phyloP scores from a whole-genome alignment of 1,140 invertebrate species.

The Leptinotarsa defecta region DNA sequence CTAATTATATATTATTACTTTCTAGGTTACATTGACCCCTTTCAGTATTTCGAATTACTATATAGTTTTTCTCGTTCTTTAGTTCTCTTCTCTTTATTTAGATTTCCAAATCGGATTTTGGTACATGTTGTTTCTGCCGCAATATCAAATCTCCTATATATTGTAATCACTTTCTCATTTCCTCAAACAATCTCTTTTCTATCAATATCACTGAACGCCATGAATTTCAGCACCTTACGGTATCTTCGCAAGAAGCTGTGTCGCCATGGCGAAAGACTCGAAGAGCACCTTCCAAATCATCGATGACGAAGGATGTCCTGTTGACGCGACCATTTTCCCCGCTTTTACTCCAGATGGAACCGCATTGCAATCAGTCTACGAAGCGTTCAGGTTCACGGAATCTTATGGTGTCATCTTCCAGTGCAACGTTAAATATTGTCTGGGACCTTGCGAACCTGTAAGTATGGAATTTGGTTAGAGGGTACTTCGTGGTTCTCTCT shows the following conservation, averaged over 20 bases:
- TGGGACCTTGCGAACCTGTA: slow-evolving; percentile 92
- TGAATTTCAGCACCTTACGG: slow-evolving; percentile 84
- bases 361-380: slow-evolving; percentile 87
- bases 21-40: no score
- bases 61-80: no score
- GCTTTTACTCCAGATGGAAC: slow-evolving; percentile 85
- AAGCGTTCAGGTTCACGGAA: slow-evolving; percentile 94
- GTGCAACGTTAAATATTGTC: slow-evolving; percentile 95
- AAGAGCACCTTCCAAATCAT: slow-evolving; percentile 96
- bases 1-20: no score
- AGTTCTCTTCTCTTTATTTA: no score
- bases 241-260: slow-evolving; percentile 92
- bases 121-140: no score
- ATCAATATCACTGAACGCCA: not conserved
- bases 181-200: not conserved
- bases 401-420: slow-evolving; percentile 97
- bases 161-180: no score
- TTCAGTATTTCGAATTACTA: no score
- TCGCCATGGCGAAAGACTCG: slow-evolving; percentile 95
- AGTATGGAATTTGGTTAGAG: slow-evolving; percentile 51
- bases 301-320: slow-evolving; percentile 92
- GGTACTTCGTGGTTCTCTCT: not conserved
- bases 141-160: no score
- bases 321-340: slow-evolving; percentile 91
- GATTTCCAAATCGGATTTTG: no score